Evolutionary conservation across 35 echinoderm and acorn worm genomes (phyloP).

Genomic region (Eucidaris tribuloides): DNA sequence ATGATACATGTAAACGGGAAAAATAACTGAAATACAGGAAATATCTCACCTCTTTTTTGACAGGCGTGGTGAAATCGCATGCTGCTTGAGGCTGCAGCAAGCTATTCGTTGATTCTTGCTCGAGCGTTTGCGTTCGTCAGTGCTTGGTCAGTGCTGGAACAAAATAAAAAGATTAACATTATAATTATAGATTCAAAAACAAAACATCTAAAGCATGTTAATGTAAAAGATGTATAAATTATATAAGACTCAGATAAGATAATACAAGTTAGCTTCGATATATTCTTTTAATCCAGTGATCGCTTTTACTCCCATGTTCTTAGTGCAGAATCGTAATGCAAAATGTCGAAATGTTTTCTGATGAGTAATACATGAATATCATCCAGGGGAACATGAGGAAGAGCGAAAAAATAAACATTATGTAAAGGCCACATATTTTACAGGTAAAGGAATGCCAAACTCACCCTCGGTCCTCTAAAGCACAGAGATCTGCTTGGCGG

Average conservation of each 20-base stretch:
- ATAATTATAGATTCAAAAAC: not conserved
- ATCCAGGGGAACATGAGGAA: too few species aligned
- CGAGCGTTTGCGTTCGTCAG: constrained; percentile 73
- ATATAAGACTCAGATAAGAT: not conserved
- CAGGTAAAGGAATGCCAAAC: too few species aligned
- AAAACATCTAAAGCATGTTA: not conserved
- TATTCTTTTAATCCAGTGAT: too few species aligned
- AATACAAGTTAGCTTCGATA: not conserved
- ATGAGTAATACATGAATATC: too few species aligned
- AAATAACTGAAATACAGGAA: not conserved
- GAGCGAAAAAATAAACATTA: too few species aligned
- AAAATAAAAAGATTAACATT: not conserved
- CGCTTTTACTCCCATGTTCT: too few species aligned
- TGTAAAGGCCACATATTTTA: too few species aligned
- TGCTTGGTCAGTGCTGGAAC: constrained; percentile 68
- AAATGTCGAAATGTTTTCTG: too few species aligned
- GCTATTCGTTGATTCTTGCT: constrained; percentile 90
- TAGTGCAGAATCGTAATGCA: too few species aligned
- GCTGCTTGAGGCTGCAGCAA: constrained; percentile 73
- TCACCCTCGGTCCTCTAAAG: constrained; percentile 8
- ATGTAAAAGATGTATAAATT: not conserved
- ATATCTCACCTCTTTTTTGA: constrained; percentile 87
- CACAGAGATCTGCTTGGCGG: not conserved
- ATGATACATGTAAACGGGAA: not conserved
- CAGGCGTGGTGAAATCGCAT: constrained; percentile 71